Evolutionary conservation across 2,113 vertebrate genomes (phyloP).

Genomic region (Orientallactaga bullata): DNA sequence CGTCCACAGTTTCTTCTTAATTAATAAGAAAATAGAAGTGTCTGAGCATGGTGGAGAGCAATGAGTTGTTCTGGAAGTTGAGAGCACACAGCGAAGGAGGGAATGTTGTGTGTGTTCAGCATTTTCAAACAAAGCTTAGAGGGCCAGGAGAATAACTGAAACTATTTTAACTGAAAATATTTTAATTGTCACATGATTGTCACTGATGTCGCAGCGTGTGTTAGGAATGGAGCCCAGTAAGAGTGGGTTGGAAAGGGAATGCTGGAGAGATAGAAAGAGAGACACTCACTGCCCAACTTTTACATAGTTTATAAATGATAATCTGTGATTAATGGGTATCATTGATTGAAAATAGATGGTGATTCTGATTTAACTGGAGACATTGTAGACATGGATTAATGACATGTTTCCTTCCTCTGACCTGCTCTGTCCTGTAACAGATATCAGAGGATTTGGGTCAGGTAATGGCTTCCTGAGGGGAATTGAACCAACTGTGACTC

Average conservation of each 20-base stretch:
- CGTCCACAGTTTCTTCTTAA: no score
- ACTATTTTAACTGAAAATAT: neutral
- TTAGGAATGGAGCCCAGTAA: neutral
- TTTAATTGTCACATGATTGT: neutral
- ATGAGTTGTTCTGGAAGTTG: neutral
- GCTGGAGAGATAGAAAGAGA: neutral
- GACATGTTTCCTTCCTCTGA: neutral
- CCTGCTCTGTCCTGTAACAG: neutral
- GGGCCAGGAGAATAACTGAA: neutral
- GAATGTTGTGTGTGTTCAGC: no score
- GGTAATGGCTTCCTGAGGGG: no score
- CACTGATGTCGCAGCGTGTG: rapidly evolving
- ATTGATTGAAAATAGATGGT: neutral
- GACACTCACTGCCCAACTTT: neutral
- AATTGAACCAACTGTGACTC: neutral
- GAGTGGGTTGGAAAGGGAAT: neutral
- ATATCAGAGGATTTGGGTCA: neutral
- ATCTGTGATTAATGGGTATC: no score
- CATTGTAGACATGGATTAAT: neutral
- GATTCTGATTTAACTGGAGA: neutral
- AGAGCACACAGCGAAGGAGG: neutral
- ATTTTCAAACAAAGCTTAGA: neutral
- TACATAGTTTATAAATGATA: neutral
- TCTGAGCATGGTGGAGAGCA: neutral
- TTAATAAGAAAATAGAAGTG: neutral